These are phyloP conservation scores for Cataglyphis rosenhaueri DNA, from an alignment of 2,888 invertebrate genomes.

Conservation along the genomic window DNA sequence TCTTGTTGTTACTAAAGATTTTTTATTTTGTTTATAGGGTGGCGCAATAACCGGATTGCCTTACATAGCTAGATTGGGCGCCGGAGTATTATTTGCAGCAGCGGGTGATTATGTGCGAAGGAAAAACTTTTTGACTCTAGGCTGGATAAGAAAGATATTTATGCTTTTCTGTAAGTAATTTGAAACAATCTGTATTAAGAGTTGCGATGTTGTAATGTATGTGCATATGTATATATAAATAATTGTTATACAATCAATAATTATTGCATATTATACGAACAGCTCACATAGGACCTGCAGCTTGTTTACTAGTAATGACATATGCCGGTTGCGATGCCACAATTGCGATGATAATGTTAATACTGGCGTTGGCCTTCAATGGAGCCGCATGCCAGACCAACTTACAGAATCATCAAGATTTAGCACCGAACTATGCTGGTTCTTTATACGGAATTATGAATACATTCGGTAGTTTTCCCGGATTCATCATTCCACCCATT, in stretches of 20 bases:
- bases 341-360: slow-evolving; percentile 80
- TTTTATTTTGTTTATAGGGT: slow-evolving; percentile 86
- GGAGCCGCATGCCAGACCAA: slow-evolving; percentile 84
- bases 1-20: background rate
- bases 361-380: slow-evolving; percentile 79
- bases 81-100: slow-evolving; percentile 90
- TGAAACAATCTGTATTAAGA: background rate
- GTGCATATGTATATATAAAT: background rate
- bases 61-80: slow-evolving; percentile 90
- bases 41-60: slow-evolving; percentile 91
- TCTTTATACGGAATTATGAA: slow-evolving; percentile 84
- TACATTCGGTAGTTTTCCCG: slow-evolving; percentile 83
- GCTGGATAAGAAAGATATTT: slow-evolving; percentile 81
- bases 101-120: slow-evolving; percentile 89
- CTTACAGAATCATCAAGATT: slow-evolving; percentile 84
- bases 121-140: slow-evolving; percentile 85
- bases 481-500: slow-evolving; percentile 83
- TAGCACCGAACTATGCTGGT: slow-evolving; percentile 84
- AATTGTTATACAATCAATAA: slow-evolving; percentile 19
- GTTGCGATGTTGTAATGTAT: slow-evolving; percentile 9
- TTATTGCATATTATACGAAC: slow-evolving; percentile 30
- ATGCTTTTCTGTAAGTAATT: slow-evolving; percentile 82
- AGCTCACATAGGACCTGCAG: slow-evolving; percentile 86
- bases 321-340: slow-evolving; percentile 80
- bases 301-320: slow-evolving; percentile 85